Base-by-base conservation (phyloP, 2,113 vertebrate species). In the Psammodynastes pulverulentus region DNA sequence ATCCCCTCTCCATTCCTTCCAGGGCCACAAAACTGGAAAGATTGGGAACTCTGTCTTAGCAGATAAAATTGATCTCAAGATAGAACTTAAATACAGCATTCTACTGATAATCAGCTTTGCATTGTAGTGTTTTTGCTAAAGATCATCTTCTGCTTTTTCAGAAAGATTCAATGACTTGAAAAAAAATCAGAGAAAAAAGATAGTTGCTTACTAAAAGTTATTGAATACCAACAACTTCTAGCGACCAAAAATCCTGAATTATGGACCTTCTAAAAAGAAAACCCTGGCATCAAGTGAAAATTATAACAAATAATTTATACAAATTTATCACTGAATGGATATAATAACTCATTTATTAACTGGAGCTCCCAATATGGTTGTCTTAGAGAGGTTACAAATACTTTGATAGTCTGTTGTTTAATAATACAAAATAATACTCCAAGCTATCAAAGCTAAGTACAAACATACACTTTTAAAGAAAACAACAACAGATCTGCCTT, bases 221-320 rank as follows among this genome's bases (percentile, higher is more conserved):
- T 46, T 84, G 62, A 89, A 56, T n/a, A 84, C 46, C 26, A 84
- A 19, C 10, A 1, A 84, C 45, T 48, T 88, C 46, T 62, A 72
- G 24, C 56, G 19, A 26, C 53, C 4, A 88, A 87, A 43, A 72
- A 53, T 9, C 10, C 72, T 90, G 7, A 86, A 26, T 45, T 58
- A 45, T 91, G 48, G 67, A 2, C 26, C 85, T 0, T 45, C 48
- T 51, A 67, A 34, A 72, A 89, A 91, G 26, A 26, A 58, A 54
- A 3, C 7, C 7, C 51, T 72, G 13, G 0, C 0, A 23, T 45
- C 45, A 9, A 5, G 2, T 23, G 23, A 86, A 48, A n/a, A 52
- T 39, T 0, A 84, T n/a, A 72, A 86, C 15, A 49, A 19, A 43
- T 0, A 13, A 49, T 0, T 0, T 58, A 19, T 58, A 3, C 21